Conservation (phyloP, 2,113 vertebrate genomes). For the Accipiter virgatus region DNA sequence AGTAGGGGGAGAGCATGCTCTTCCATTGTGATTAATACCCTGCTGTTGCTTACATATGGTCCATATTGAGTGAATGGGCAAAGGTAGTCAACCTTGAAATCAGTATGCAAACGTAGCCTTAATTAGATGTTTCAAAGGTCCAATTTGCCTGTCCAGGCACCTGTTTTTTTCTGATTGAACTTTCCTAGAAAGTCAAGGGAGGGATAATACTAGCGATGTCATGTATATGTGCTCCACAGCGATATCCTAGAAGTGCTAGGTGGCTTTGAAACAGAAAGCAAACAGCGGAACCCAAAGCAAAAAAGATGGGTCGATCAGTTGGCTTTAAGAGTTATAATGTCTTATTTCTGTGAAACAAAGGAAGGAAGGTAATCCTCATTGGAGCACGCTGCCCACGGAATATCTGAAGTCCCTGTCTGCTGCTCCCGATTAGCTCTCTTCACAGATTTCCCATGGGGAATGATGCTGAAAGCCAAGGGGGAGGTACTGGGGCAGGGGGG, state of each 20-base stretch:
- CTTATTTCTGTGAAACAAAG: slow-evolving; percentile 38
- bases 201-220: not conserved
- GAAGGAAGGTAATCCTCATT: slow-evolving; percentile 25
- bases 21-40: not conserved
- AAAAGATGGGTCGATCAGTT: not conserved
- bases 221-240: not conserved
- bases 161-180: not conserved
- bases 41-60: slow-evolving; percentile 16
- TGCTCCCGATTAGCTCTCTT: not conserved
- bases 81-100: slow-evolving; percentile 49
- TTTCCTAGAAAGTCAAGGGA: not conserved
- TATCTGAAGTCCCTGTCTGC: slow-evolving; percentile 18
- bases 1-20: not conserved
- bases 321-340: slow-evolving; percentile 27
- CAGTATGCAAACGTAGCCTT: not conserved
- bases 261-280: not conserved
- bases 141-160: not conserved
- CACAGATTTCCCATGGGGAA: slow-evolving; percentile 36
- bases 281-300: not conserved
- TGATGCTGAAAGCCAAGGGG: not conserved
- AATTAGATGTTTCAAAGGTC: slow-evolving; percentile 17
- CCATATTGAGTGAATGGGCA: not conserved
- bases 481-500: not conserved
- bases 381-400: not conserved
- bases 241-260: not conserved